Percentiles rank a stretch among this genome's conserved stretches.
Evolutionary conservation across 2,888 invertebrate genomes (phyloP).

Genomic region (Zeuzera pyrina): DNA sequence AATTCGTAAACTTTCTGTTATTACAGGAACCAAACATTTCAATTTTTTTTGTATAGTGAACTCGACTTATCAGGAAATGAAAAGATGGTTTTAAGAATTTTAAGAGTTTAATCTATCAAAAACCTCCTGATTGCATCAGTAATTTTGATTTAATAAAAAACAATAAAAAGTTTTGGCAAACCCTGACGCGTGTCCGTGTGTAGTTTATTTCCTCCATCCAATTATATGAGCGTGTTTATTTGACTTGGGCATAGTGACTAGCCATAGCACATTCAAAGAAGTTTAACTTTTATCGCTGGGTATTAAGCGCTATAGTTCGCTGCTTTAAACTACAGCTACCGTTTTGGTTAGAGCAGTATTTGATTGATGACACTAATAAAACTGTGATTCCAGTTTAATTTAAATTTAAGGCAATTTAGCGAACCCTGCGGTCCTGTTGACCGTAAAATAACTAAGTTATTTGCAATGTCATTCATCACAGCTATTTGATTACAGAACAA

Average conservation of each 20-base stretch:
- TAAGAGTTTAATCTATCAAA: no score
- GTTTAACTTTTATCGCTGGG: slow-evolving; percentile 26
- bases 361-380: slow-evolving; percentile 72
- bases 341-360: slow-evolving; percentile 51
- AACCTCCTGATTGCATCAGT: no score
- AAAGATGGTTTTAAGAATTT: no score
- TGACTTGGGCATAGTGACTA: slow-evolving; percentile 52
- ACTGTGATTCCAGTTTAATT: slow-evolving; percentile 71
- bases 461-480: slow-evolving; percentile 43
- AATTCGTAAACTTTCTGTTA: no score
- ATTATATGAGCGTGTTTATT: slow-evolving; percentile 68
- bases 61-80: no score
- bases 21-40: no score
- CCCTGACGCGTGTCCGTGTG: slow-evolving; percentile 49
- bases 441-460: slow-evolving; percentile 63
- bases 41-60: no score
- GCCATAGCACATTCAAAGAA: slow-evolving; percentile 27
- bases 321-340: slow-evolving; percentile 25
- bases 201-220: slow-evolving; percentile 59
- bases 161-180: slow-evolving; percentile 10
- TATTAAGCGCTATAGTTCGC: slow-evolving; percentile 40
- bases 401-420: slow-evolving; percentile 70
- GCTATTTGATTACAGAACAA: no score
- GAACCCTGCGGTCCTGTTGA: slow-evolving; percentile 52
- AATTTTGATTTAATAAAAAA: no score